Evolutionary conservation across 92 coral and sea anemone genomes (phyloP), one percentile per base, ranked within the genome.

Genomic region (Porites cylindrica): DNA sequence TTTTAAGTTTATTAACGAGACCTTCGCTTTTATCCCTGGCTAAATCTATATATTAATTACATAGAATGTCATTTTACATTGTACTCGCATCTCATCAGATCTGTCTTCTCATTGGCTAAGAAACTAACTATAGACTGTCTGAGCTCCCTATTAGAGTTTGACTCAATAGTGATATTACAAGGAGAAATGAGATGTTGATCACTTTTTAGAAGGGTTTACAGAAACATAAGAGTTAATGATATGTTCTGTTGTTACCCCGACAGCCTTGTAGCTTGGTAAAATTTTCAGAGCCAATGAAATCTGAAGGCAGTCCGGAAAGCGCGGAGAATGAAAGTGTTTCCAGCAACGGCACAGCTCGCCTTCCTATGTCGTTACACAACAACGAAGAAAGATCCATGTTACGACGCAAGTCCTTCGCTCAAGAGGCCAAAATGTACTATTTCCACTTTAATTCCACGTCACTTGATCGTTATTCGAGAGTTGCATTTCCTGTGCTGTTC

Each of bases 381-480:
- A 63, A 83, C 54, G 80, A 72, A 43, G 80, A 21, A 17, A 64
- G 73, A 32, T 64, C 72, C 51, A 14, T 66, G 53, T 26, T 83
- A 23, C 52, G 87, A 51, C 51, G 64, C 1, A 83, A 83, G 74
- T 73, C 87, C 14, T 5, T 83, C 24, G 64, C 18, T 17, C 80
- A 50, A 51, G 80, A 73, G 3, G 80, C 89, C 77, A 76, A 76
- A 68, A 23, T 66, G 89, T 47, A 51, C 32, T 92, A 92, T 71
- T 43, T 92, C 70, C 63, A 73, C 24, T 92, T 92, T 81, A 90
- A 89, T 70, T 83, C 93, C 50, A 76, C 38, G 5, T 77, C 88
- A 3, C 68, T 92, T 78, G 95, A 92, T 21, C 83, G 63, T 21
- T 92, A 92, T 67, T 85, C 95, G 16, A 66, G 95, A 66, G 70